Evolutionary conservation across 2,888 invertebrate species (phyloP).

Genomic region (Netelia fuscicornis): DNA sequence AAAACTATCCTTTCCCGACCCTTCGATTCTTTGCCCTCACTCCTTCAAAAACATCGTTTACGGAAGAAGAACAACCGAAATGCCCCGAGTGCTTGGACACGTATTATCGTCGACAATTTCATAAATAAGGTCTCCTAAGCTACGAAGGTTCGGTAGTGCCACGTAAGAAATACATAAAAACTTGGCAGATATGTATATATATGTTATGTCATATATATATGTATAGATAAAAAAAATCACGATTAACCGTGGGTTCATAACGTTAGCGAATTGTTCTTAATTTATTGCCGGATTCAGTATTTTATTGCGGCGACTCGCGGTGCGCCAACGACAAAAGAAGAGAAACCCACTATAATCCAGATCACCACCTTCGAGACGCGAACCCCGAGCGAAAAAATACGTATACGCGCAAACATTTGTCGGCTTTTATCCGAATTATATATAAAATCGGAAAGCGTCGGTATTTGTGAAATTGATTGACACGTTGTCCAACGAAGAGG

Average conservation of each 20-base stretch:
- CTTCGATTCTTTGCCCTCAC: constrained; percentile 24
- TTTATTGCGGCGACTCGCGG: constrained; percentile 79
- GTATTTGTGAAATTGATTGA: constrained; percentile 74
- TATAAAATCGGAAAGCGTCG: constrained; percentile 64
- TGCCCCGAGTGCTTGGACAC: constrained; percentile 56
- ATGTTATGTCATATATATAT: constrained; percentile 36
- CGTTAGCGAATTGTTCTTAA: constrained; percentile 75
- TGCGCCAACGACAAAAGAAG: constrained; percentile 66
- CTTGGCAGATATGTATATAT: constrained; percentile 69
- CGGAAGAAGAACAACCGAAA: constrained; percentile 43
- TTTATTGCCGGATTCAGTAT: constrained; percentile 84
- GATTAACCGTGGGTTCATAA: constrained; percentile 68
- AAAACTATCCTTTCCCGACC: constrained; percentile 42
- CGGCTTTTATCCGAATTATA: constrained; percentile 72
- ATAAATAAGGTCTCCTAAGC: constrained; percentile 70
- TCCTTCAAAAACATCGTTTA: constrained; percentile 52
- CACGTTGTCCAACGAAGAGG: constrained; percentile 54
- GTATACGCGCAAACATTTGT: constrained; percentile 49
- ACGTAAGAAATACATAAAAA: constrained; percentile 75
- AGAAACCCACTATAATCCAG: constrained; percentile 27
- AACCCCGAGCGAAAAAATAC: constrained; percentile 10
- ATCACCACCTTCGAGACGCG: constrained; percentile 43
- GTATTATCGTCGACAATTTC: constrained; percentile 73
- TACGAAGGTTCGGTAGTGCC: constrained; percentile 77
- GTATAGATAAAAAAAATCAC: constrained; percentile 42